Evolutionary conservation across 2,113 vertebrate species (phyloP), one percentile per base, ranked within the genome.

Genomic region (Muscicapa adusta): DNA sequence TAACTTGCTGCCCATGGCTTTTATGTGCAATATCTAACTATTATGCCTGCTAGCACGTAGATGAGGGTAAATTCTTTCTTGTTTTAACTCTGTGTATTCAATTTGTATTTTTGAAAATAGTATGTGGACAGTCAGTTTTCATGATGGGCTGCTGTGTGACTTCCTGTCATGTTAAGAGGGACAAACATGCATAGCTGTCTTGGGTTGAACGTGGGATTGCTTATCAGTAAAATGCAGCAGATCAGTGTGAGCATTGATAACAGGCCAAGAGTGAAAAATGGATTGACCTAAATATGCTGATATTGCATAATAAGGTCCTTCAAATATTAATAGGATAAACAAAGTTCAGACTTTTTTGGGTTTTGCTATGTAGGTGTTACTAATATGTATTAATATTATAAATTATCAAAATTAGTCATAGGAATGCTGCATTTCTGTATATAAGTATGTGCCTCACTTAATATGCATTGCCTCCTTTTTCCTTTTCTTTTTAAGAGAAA

Each of bases 401-500:
- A 61, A 72, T 66, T 20, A 70, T 13, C 74, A 31, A 43, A 89
- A 60, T 51, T 17, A 62, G 24, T 76, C 6, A 5, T 38, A 53
- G 38, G 24, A 82, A 45, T 75, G 23, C 18, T 62, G 31, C 56
- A 38, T 83, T 91, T 90, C 47, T 94, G 13, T 74, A 15, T 16
- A 74, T 42, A 85, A 85, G 45, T 47, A 19, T 57, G 11, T 75
- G 15, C n/a, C 25, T 95, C 47, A 73, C 56, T 95, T 94, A 62
- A 62, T 81, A 47, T 50, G 9, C 31, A 73, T 95, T 85, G 28
- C 18, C 18, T 81, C 11, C 24, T 96, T 62, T 86, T 76, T 86
- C 73, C 54, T 95, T 95, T 93, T 79, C 48, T 91, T 94, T 89
- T 97, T 62, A 98, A 99, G 99, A 98, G 99, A 96, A 99, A 99